Base-by-base conservation (phyloP, 2,888 invertebrate genomes). In the Periphyllus acericola region DNA sequence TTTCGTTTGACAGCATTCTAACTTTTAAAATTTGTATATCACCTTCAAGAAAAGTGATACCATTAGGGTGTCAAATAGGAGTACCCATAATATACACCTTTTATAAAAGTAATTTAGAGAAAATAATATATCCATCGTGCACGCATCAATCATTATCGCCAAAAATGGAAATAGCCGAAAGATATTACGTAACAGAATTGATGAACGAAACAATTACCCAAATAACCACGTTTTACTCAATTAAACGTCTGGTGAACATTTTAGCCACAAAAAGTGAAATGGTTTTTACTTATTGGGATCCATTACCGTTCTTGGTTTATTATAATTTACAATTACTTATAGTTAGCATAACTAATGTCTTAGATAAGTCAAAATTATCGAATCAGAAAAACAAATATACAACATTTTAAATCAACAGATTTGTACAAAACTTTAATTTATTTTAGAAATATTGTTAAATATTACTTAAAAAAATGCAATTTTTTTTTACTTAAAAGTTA, bases 241-340 rank as follows among this genome's bases (percentile, higher is more conserved):
- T 95, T 9, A 93, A 93, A 34, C 93, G 94, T 90, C 91, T 95
- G 80, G 92, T 95, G 90, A 94, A 94, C 71, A 94, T 94, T 0
- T 94, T 95, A 68, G 91, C 96, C 90, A 96, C 96, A 90, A 96
- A 95, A 90, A 93, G 95, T 72, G 96, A 96, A 91, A 96, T 96
- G 0, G 92, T 96, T 1, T 96, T 96, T 91, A 94, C 95, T 9
- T 95, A 95, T 91, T 96, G 96, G 96, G 96, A 96, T 91, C 96
- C 96, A 9, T 91, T 96, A 90, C 96, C 96, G 0, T 96, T 96
- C 91, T 96, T 96, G 91, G 96, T 96, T 4, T 96, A 96, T 91
- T 96, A 96, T 92, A 96, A 96, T 91, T 94, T 96, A 90, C 95
- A 96, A 91, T 91, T 95, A 90, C 96, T 96, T 0, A 93, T 95